Conservation (phyloP, 2,888 invertebrate genomes). For the Pterobdella sp. region DNA sequence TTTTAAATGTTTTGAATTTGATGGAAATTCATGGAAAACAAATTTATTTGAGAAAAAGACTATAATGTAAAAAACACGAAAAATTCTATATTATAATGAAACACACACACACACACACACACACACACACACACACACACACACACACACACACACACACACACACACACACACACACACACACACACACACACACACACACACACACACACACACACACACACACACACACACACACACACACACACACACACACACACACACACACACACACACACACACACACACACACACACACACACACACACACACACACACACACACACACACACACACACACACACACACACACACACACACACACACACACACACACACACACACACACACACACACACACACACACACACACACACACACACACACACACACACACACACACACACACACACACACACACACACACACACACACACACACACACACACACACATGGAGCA, state of each 20-base stretch:
- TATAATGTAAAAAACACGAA: no score
- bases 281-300: conserved; percentile 16
- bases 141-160: conserved; percentile 16
- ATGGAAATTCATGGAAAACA: no score
- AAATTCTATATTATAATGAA: no score
- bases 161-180: conserved; percentile 16
- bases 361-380: conserved; percentile 22
- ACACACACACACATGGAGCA: conserved; percentile 20
- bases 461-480: conserved; percentile 30
- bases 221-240: conserved; percentile 16
- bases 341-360: conserved; percentile 22
- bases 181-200: conserved; percentile 16
- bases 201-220: conserved; percentile 16
- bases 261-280: conserved; percentile 14
- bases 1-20: no score
- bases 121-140: conserved; percentile 16
- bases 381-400: conserved; percentile 28
- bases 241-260: conserved; percentile 16
- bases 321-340: conserved; percentile 16
- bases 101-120: conserved; percentile 16
- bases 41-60: no score
- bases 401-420: conserved; percentile 27
- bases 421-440: conserved; percentile 29
- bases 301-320: conserved; percentile 14
- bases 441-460: conserved; percentile 29